Evolutionary conservation across 2,888 invertebrate genomes (phyloP).

Genomic region (Acronicta alni): DNA sequence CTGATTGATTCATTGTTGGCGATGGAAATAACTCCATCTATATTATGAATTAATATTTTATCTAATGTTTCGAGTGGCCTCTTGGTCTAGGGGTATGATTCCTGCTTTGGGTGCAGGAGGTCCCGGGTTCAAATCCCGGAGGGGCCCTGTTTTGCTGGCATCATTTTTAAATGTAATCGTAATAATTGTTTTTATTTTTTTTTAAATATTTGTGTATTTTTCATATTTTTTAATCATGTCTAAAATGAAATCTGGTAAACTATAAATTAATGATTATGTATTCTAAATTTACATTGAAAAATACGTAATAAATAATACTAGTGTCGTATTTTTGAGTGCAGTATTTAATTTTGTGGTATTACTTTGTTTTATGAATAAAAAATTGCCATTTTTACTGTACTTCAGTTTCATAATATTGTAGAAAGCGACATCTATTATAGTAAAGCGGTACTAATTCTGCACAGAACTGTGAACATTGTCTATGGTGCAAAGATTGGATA

Average conservation of each 20-base stretch:
- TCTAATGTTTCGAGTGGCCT: constrained; percentile 73
- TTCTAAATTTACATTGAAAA: too few species aligned
- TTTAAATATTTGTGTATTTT: background rate
- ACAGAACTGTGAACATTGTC: too few species aligned
- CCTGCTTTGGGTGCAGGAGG: constrained; percentile 93
- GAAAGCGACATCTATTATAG: background rate
- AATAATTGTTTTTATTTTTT: background rate
- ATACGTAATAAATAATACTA: too few species aligned
- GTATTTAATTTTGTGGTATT: too few species aligned
- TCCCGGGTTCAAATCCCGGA: constrained; percentile 93
- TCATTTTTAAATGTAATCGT: background rate
- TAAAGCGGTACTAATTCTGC: background rate
- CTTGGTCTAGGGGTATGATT: constrained; percentile 93
- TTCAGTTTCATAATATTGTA: background rate
- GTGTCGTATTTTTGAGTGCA: too few species aligned
- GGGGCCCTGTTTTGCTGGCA: constrained; percentile 84
- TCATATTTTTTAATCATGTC: background rate
- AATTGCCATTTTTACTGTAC: too few species aligned
- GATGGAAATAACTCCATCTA: constrained; percentile 36
- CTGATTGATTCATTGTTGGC: background rate
- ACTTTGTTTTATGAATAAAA: too few species aligned
- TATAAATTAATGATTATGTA: too few species aligned
- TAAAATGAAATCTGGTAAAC: too few species aligned
- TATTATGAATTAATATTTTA: constrained; percentile 44
- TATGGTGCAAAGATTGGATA: too few species aligned